These are phyloP conservation scores for Saccostrea glomerata DNA, from an alignment of 1,140 invertebrate species.

Conservation along the genomic window DNA sequence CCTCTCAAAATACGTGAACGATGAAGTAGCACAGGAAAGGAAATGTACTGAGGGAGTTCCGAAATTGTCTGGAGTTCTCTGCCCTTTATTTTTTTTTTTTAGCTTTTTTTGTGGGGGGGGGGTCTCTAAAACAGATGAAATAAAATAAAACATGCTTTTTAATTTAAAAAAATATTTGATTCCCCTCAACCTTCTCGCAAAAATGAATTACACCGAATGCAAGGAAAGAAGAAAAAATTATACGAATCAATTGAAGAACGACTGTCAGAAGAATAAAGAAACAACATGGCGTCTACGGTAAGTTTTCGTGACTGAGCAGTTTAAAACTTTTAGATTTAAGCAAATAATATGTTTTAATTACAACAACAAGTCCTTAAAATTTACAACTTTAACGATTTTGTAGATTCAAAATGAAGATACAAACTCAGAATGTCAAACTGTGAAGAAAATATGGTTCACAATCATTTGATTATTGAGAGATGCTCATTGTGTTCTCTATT, in stretches of 20 bases:
- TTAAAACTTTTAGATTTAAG: not conserved
- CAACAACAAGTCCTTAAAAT: too few relatives aligned
- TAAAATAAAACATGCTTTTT: not conserved
- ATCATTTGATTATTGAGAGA: too few relatives aligned
- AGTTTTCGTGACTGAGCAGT: conserved; percentile 9
- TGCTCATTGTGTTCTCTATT: too few relatives aligned
- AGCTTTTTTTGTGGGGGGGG: too few relatives aligned
- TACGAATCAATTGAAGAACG: not conserved
- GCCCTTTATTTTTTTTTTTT: not conserved
- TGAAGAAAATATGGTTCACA: too few relatives aligned
- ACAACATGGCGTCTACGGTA: conserved; percentile 22
- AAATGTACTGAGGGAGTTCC: conserved; percentile 19
- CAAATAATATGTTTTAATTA: not conserved
- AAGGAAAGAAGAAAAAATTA: not conserved
- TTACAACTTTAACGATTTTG: too few relatives aligned
- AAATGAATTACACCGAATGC: not conserved
- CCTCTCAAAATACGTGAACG: not conserved
- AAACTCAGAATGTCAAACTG: too few relatives aligned
- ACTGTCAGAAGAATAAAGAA: not conserved
- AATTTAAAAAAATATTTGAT: not conserved
- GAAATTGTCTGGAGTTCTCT: not conserved
- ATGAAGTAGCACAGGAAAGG: not conserved
- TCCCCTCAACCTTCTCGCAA: not conserved
- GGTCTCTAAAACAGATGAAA: too few relatives aligned
- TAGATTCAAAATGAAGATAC: too few relatives aligned